Conservation (phyloP, 1,140 invertebrate species). For the Macrocentrus cingulum region DNA sequence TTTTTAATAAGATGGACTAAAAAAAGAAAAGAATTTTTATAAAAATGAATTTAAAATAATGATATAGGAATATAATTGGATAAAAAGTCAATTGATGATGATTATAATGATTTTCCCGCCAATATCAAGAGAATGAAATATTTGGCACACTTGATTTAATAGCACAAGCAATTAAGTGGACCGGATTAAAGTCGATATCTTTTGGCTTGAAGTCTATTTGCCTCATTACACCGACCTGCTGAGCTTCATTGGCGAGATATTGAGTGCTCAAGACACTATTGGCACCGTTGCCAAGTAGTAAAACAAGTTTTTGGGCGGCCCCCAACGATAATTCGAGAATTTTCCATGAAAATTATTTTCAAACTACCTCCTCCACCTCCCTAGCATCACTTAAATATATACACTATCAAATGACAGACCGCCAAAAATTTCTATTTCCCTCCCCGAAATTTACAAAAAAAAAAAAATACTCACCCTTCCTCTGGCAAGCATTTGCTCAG, state of each 20-base stretch:
- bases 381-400: no score
- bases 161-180: slow-evolving; percentile 23
- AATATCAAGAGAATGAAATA: not conserved
- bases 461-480: slow-evolving; percentile 77
- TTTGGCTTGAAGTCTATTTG: slow-evolving; percentile 25
- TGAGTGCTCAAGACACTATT: not conserved
- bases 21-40: no score
- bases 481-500: slow-evolving; percentile 90
- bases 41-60: no score
- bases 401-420: no score
- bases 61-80: no score
- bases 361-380: no score
- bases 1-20: no score
- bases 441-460: no score
- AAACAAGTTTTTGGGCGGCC: slow-evolving; percentile 12
- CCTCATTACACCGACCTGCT: slow-evolving; percentile 4
- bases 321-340: slow-evolving; percentile 22
- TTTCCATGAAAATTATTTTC: slow-evolving; percentile 24
- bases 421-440: no score
- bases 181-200: slow-evolving; percentile 24
- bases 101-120: not conserved
- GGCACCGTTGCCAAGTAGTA: slow-evolving; percentile 24
- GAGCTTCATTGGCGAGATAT: not conserved
- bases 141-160: slow-evolving; percentile 19
- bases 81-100: no score